A percentile compares a stretch with the other conserved stretches of the same genome.
These are phyloP conservation scores for Ivindomyrus marchei DNA, from an alignment of 2,113 vertebrate genomes.

Conservation along the genomic window DNA sequence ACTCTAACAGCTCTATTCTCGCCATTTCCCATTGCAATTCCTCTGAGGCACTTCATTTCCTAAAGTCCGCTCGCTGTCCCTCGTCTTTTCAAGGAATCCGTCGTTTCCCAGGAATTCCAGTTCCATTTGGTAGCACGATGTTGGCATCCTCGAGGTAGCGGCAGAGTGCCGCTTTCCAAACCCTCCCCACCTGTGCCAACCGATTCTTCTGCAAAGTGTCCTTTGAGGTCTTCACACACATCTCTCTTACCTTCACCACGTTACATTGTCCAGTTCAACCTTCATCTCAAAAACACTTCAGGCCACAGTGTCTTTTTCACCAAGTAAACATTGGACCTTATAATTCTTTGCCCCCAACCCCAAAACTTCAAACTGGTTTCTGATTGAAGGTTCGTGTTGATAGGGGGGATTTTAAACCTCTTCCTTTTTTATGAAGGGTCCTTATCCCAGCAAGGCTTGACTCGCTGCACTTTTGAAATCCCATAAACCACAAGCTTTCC, in stretches of 20 bases:
- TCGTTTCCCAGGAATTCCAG: slow-evolving; percentile 23
- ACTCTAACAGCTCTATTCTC: slow-evolving; percentile 41
- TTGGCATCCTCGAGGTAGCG: neutral
- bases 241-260: slow-evolving; percentile 11
- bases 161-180: neutral
- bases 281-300: neutral
- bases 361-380: neutral
- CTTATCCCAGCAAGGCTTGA: neutral
- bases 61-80: neutral
- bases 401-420: neutral
- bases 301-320: neutral
- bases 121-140: neutral
- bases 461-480: neutral
- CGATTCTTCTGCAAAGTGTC: neutral
- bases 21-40: neutral
- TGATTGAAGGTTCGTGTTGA: neutral
- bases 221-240: neutral
- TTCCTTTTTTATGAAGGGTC: neutral
- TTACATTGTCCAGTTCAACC: neutral
- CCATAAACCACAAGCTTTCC: slow-evolving; percentile 2
- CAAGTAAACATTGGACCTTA: slow-evolving; percentile 18
- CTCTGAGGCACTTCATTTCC: neutral
- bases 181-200: neutral
- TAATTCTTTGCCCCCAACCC: neutral
- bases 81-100: slow-evolving; percentile 22